Conservation (phyloP, 2,113 vertebrate species). For the Channa argus region DNA sequence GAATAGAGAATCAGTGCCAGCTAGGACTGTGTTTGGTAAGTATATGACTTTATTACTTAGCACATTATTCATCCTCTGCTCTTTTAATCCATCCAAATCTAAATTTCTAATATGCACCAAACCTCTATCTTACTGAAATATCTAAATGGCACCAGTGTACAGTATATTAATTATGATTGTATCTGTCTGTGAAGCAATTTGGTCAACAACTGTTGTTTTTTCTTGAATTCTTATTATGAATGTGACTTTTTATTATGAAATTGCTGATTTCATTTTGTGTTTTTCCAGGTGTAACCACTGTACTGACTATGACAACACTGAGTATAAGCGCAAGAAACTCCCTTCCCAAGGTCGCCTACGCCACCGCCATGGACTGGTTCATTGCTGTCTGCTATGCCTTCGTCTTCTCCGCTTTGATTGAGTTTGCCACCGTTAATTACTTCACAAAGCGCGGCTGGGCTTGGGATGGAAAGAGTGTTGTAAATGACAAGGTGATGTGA, state of each 20-base stretch:
- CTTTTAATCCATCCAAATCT: background rate
- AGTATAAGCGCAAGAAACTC: constrained; percentile 98
- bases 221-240: background rate
- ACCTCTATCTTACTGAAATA: constrained; percentile 1
- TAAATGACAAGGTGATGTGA: constrained; percentile 95
- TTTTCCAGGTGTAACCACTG: constrained; percentile 93
- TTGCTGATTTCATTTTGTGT: background rate
- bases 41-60: constrained; percentile 32
- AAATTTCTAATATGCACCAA: background rate
- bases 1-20: constrained; percentile 98
- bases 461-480: constrained; percentile 98
- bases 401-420: constrained; percentile 97
- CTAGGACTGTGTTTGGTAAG: constrained; percentile 98
- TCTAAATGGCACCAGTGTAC: too few species aligned
- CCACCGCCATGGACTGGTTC: constrained; percentile 99
- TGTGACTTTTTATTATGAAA: background rate
- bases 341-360: constrained; percentile 97
- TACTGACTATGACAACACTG: constrained; percentile 97
- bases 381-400: constrained; percentile 99
- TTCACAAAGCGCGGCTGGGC: constrained; percentile 99
- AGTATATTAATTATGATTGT: background rate
- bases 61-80: background rate
- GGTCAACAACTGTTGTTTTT: too few species aligned
- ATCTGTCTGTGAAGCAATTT: background rate
- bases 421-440: constrained; percentile 99